Evolutionary conservation across 2,113 vertebrate genomes (phyloP).

Genomic region (Lucifuga dentata): DNA sequence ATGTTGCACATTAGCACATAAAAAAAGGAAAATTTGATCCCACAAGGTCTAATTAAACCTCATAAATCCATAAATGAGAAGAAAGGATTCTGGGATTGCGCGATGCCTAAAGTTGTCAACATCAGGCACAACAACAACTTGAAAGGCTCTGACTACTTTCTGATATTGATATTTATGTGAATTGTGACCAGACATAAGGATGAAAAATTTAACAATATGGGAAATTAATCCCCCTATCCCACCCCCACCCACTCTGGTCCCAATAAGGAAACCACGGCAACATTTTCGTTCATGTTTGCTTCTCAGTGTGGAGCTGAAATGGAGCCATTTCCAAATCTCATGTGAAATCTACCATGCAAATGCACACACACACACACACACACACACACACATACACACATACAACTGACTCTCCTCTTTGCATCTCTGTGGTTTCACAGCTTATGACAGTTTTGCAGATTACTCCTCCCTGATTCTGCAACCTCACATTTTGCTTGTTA

Average conservation of each 20-base stretch:
- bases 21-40: conserved; percentile 16
- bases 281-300: conserved; percentile 44
- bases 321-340: conserved; percentile 26
- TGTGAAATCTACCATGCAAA: neutral
- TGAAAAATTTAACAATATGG: neutral
- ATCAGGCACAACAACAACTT: conserved; percentile 13
- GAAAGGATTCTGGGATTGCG: neutral
- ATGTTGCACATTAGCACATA: neutral
- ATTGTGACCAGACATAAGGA: conserved; percentile 23
- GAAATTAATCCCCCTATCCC: too few species aligned
- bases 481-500: neutral
- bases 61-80: neutral
- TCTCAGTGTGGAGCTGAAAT: conserved; percentile 31
- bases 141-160: conserved; percentile 20
- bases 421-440: neutral
- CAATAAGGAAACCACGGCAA: conserved; percentile 17
- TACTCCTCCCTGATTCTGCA: neutral
- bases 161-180: conserved; percentile 17
- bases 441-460: conserved; percentile 26
- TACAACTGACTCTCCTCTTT: conserved; percentile 3
- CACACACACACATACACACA: neutral
- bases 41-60: conserved; percentile 40
- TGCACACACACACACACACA: neutral
- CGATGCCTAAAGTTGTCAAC: neutral
- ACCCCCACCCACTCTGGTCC: neutral